Base-by-base conservation (phyloP, 1,140 invertebrate genomes). In the Philotrypesis tridentata region DNA sequence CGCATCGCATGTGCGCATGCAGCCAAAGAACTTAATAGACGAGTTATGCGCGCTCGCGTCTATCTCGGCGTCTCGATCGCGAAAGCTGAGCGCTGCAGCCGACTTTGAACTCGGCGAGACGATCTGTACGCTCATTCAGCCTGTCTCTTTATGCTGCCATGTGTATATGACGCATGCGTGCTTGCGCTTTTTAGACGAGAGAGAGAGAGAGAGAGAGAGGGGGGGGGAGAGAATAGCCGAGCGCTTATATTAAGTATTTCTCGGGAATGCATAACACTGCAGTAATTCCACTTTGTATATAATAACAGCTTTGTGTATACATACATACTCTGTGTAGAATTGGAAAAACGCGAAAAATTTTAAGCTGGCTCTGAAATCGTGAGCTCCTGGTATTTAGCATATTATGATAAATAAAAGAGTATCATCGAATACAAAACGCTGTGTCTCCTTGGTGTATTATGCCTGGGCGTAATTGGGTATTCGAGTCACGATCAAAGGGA, bases 41-140 rank as follows among this genome's bases (percentile, higher is more conserved):
- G 76, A 79, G 76, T 70, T 70, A 55, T 70, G 65, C 29, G 48
- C 70, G 29, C 29, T 27, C 70, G 29, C 63, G 27, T 79, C 40
- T 79, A 79, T 79, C 76, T 79, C 65, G 76, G 68, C 76, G 27
- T 43, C 65, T 55, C 43, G 63, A 79, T 70, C 76, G 76, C n/a
- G 31, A 21, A 43, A 70, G 27, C 67, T 12, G 63, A 3, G 33
- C 33, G 33, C 21, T n/a, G n/a, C 48, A n/a, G 21, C 21, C 48
- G 48, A 29, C 63, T 65, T 65, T 65, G 31, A 70, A 55, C 48
- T 55, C 48, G n/a, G n/a, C n/a, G 48, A 55, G 48, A 55, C 21
- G 21, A 6, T 12, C 43, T 48, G 17, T 14, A 48, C 43, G 43
- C 17, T 48, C 43, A 17, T 48, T 14, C 0, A 48, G 43, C 43